Percentiles rank a stretch among this genome's conserved stretches.
Conservation (phyloP, 2,113 vertebrate species). For the Trichechus manatus region DNA sequence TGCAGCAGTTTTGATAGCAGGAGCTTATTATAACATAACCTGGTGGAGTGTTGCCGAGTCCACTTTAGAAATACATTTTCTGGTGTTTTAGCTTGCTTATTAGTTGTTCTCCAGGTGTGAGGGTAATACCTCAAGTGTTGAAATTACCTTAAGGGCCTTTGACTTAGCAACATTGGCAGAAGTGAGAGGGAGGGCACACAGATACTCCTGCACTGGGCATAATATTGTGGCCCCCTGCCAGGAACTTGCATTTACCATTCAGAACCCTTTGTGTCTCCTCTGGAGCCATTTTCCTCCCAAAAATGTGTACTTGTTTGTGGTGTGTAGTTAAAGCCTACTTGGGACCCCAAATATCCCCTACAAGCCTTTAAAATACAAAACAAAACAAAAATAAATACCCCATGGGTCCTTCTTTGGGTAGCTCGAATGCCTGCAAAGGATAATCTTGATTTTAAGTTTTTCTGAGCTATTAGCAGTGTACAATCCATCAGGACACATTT, state of each 20-base stretch:
- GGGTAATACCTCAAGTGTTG: slow-evolving; percentile 6
- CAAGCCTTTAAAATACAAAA: neutral
- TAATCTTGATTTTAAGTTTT: neutral
- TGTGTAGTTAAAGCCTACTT: neutral
- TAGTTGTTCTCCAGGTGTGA: neutral
- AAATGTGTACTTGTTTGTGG: neutral
- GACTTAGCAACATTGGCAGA: neutral
- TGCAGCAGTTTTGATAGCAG: neutral
- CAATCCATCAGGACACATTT: neutral
- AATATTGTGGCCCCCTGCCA: neutral
- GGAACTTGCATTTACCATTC: neutral
- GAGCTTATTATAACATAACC: neutral
- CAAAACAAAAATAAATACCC: neutral
- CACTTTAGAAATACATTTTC: slow-evolving; percentile 37
- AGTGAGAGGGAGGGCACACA: neutral
- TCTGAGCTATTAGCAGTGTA: neutral
- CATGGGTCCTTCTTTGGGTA: neutral
- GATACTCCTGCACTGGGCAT: neutral
- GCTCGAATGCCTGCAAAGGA: neutral
- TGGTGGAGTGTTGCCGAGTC: neutral
- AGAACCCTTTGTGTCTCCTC: neutral
- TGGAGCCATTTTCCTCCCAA: neutral
- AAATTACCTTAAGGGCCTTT: neutral
- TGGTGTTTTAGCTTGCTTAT: slow-evolving; percentile 18
- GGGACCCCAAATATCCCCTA: neutral